Evolutionary conservation across 2,888 invertebrate genomes (phyloP), one percentile per base, ranked within the genome.

Genomic region (Elmis aenea): DNA sequence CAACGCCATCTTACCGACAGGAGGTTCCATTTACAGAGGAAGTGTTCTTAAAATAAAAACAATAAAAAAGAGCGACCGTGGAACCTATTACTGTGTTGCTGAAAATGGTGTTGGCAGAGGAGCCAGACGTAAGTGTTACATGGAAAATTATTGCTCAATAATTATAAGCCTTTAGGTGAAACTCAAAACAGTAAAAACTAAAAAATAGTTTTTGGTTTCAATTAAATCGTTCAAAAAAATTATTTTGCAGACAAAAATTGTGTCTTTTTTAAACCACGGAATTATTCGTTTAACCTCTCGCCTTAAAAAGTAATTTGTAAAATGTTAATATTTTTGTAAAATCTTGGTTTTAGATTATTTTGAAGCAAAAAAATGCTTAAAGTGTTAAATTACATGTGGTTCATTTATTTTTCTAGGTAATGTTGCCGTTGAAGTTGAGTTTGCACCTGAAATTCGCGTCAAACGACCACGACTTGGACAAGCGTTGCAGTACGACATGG

Each of bases 401-500:
- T 18, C 8, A 18, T 18, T 18, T 18, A 18, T 6, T 16, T 13
- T 46, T 49, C 22, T 33, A 63, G 62, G 63, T 48, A 91, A 93
- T 55, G 86, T 93, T 48, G 90, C 90, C 45, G 75, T 93, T 21
- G 92, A 93, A 63, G 88, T 92, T 12, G 91, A 91, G 61, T 91
- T 93, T 56, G 76, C 88, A 0, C 93, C 93, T 0, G 88, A 90
- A 0, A 85, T 93, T 26, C 81, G 83, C 0, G 87, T 87, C 6
- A 88, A 89, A 0, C 71, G 86, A 11, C 91, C 91, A 0, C 74
- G 91, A 12, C 69, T 91, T 16, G 90, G 90, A 6, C 81, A 89
- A 74, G 93, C 93, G 0, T 69, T 93, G 5, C 92, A 92, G 62
- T 93, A 91, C 58, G 91, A 94, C 55, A 92, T 93, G 84, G 90